Percentiles rank a stretch among this genome's conserved stretches.
Conservation (phyloP, 1,140 invertebrate species). For the Branchinecta lindahli region DNA sequence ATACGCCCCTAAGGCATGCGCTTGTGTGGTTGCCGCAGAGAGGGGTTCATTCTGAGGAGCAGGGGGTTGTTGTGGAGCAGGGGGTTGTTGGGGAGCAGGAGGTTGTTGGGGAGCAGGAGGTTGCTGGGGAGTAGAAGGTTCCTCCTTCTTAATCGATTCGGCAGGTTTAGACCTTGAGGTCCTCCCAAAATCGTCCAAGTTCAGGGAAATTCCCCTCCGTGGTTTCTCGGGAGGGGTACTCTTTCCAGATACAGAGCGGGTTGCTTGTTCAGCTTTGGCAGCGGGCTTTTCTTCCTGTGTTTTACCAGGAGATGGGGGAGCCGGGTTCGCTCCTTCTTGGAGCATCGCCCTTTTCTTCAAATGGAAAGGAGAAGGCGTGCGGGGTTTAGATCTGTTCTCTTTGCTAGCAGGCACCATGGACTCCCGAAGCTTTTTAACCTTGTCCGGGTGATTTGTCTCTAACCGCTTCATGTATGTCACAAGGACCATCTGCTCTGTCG, state of each 20-base stretch:
- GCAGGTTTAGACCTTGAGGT: too few species aligned
- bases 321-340: background rate
- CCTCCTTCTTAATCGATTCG: background rate
- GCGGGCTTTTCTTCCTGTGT: too few species aligned
- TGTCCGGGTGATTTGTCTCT: constrained; percentile 47
- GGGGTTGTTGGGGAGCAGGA: background rate
- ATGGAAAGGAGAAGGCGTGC: background rate
- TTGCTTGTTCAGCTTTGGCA: too few species aligned
- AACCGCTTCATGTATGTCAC: constrained; percentile 60
- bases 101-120: background rate
- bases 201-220: background rate
- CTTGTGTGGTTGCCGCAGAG: background rate
- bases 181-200: background rate
- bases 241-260: too few species aligned
- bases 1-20: background rate
- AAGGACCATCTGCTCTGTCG: constrained; percentile 57
- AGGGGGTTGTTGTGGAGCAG: background rate
- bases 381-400: background rate
- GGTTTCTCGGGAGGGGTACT: background rate
- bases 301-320: background rate
- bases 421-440: constrained; percentile 50
- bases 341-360: background rate
- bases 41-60: background rate
- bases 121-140: background rate
- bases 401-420: constrained; percentile 33